Conservation (phyloP, 1,140 invertebrate species). For the Leptonema lineaticorne region DNA sequence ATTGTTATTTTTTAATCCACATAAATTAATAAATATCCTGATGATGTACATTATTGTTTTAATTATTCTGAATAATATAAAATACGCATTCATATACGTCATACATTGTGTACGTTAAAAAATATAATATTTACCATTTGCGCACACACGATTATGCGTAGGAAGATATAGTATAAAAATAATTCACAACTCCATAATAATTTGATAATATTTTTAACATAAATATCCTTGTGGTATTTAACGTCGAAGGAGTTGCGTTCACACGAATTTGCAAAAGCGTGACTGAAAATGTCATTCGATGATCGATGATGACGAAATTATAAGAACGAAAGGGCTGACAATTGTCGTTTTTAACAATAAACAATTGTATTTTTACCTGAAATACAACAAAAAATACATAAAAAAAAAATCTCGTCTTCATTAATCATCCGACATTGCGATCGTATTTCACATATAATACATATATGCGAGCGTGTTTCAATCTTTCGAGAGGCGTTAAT, state of each 20-base stretch:
- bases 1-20: too few relatives aligned
- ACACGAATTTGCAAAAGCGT: not conserved
- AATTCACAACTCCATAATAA: not conserved
- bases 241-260: not conserved
- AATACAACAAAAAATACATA: not conserved
- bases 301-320: not conserved
- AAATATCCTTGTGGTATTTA: not conserved
- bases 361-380: not conserved
- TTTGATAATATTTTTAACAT: not conserved
- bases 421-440: conserved; percentile 15
- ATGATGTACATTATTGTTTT: too few relatives aligned
- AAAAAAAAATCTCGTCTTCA: not conserved
- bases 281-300: too few relatives aligned
- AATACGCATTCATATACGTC: too few relatives aligned
- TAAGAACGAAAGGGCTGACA: not conserved
- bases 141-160: too few relatives aligned
- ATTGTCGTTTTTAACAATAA: not conserved
- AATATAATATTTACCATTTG: too few relatives aligned
- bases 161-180: too few relatives aligned
- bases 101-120: too few relatives aligned
- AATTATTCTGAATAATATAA: too few relatives aligned
- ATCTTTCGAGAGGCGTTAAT: conserved; percentile 20
- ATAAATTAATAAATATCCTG: too few relatives aligned
- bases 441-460: too few relatives aligned
- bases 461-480: too few relatives aligned